Percentiles rank a stretch among this genome's conserved stretches.
phyloP scores from a whole-genome alignment of 2,797 vertebrate genomes.

The Lacerta bilineata region DNA sequence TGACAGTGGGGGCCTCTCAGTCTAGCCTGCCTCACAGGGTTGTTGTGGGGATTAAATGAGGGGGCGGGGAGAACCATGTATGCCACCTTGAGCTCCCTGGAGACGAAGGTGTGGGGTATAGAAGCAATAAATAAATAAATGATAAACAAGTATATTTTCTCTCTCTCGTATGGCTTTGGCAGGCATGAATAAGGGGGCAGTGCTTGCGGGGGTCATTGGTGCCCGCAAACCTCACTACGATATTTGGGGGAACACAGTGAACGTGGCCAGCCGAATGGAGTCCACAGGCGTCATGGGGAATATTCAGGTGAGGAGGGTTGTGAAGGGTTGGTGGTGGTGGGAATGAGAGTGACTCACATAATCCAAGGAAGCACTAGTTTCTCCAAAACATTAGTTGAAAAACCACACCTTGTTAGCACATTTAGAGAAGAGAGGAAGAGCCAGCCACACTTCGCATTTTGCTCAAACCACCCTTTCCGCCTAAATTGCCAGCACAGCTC shows the following conservation, averaged over 20 bases:
- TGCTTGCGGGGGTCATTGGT: slow-evolving; percentile 94
- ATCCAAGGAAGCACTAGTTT: neutral
- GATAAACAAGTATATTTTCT: too few species aligned
- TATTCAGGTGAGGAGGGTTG: slow-evolving; percentile 87
- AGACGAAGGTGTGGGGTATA: neutral
- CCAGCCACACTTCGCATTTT: neutral
- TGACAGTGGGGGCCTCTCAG: too few species aligned
- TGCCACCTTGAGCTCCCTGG: too few species aligned
- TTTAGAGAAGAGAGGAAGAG: neutral
- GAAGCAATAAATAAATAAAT: too few species aligned
- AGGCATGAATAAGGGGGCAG: slow-evolving; percentile 95
- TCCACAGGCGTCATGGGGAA: slow-evolving; percentile 97
- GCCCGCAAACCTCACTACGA: slow-evolving; percentile 96
- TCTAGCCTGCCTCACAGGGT: too few species aligned
- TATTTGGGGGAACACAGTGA: slow-evolving; percentile 98
- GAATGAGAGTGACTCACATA: neutral
- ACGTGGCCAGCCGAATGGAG: slow-evolving; percentile 98
- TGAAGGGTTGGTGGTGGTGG: neutral
- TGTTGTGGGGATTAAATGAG: too few species aligned
- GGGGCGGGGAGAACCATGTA: neutral
- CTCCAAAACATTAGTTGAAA: neutral
- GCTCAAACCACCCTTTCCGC: neutral
- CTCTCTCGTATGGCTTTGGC: accelerated
- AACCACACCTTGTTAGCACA: neutral
- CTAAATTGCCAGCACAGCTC: neutral